Evolutionary conservation across 1,140 invertebrate genomes (phyloP).

Genomic region (Drosophila arawakana): DNA sequence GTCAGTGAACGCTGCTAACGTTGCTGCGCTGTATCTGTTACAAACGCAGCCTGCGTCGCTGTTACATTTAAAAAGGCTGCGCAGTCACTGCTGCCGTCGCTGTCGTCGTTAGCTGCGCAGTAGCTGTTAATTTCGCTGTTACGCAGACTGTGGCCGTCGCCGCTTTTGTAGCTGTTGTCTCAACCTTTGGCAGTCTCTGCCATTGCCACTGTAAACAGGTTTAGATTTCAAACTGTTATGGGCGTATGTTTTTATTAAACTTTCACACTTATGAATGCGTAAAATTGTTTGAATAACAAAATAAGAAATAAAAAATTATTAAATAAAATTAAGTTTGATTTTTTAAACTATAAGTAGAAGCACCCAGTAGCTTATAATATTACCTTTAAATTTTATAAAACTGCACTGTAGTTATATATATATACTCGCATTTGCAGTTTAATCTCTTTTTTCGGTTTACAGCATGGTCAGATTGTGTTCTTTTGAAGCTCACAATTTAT

Average conservation of each 20-base stretch:
- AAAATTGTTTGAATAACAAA: too few species aligned
- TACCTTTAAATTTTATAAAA: too few species aligned
- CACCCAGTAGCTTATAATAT: too few species aligned
- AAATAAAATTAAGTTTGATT: too few species aligned
- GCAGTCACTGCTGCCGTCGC: neutral
- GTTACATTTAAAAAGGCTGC: neutral
- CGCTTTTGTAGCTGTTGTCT: neutral
- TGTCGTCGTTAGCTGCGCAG: neutral
- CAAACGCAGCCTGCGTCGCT: neutral
- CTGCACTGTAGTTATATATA: too few species aligned
- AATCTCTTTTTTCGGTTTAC: neutral
- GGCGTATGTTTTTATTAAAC: too few species aligned
- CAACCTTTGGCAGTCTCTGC: too few species aligned
- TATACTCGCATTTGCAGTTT: too few species aligned
- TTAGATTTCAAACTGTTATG: neutral
- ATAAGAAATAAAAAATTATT: too few species aligned
- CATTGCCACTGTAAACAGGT: neutral
- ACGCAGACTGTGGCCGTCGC: too few species aligned
- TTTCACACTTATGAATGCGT: too few species aligned
- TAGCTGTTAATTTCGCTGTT: neutral
- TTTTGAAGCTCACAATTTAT: slow-evolving; percentile 19
- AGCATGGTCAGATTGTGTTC: slow-evolving; percentile 1
- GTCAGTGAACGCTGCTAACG: neutral
- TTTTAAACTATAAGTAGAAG: too few species aligned
- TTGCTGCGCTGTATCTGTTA: neutral